Evolutionary conservation across 2,888 invertebrate species (phyloP), one percentile per base, ranked within the genome.

Genomic region (Leucophenga montana): DNA sequence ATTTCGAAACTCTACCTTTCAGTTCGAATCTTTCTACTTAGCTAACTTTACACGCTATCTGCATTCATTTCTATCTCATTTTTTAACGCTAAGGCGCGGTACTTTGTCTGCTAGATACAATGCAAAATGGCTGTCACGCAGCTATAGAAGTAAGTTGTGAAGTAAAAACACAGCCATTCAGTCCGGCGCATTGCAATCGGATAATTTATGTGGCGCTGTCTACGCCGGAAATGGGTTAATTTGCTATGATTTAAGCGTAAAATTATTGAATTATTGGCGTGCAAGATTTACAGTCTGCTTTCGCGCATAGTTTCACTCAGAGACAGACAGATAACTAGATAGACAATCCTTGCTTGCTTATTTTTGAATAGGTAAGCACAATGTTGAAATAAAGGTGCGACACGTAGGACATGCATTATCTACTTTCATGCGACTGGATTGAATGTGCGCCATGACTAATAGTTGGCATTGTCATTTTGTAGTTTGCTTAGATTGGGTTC

Each of bases 201-300:
- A 78, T 78, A 79, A 85, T 83, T 83, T 85, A 83, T 84, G 80
- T 78, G 84, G 78, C 83, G 85, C 83, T 83, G 83, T 85, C 83
- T 84, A 70, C 79, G 73, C 75, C 81, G 83, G 85, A 83, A 83
- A 83, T 83, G 85, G 83, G 83, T 85, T 85, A 82, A 83, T 84
- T 84, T 84, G 82, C 82, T 79, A 83, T 85, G 83, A 83, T 81
- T 83, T 83, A 85, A 83, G 82, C 80, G 84, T 80, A 77, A 85
- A 85, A 85, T 85, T 84, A 83, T 85, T 84, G 84, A 80, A 83
- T 85, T 83, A 84, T 82, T 82, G 81, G 83, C 74, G 68, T 71
- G 73, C 67, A 75, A 71, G 82, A 82, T 73, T 76, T 76, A 76
- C 67, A 78, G 74, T 74, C 68, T 64, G 66, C 76, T 74, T 74